Evolutionary conservation across 2,888 invertebrate species (phyloP), one percentile per base, ranked within the genome.

Genomic region (Ophion costatus): DNA sequence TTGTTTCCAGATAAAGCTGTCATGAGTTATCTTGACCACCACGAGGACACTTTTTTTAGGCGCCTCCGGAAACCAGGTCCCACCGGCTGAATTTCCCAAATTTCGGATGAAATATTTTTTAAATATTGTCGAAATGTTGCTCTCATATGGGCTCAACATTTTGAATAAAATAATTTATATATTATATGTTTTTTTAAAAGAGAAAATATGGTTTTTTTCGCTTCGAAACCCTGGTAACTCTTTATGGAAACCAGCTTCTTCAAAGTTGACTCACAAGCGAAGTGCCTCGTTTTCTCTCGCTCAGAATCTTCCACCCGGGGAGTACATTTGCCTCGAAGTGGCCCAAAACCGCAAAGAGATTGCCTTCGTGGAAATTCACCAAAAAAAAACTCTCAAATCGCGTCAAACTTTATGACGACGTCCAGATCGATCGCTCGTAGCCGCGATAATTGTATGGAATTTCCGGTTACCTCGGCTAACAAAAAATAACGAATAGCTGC

Each of bases 401-500:
- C 61, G 11, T 57, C n/a, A 57, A 57, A 83, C 61, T 80, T 80
- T 76, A 67, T 42, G 71, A 29, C 71, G 51, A n/a, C 11, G 38
- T 64, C 73, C 80, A 80, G 81, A 81, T 83, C 80, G 77, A 64
- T 64, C 84, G 80, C 69, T 84, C 51, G 17, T 74, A 51, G 22
- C 61, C 45, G 45, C 20, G 24, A 38, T 57, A 73, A 77, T 77
- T 64, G 56, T 57, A 17, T 17, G 33, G 42, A 22, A 74, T 81
- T 69, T 38, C 38, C 61, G 64, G 66, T 38, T 51, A 17, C 17
- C 5, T 51, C 3, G 5, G 17, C 14, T 17, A 59, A n/a, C 45
- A 38, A 9, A 20, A 42, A 10, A 51, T 17, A 79, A 56, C 56
- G 67, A 66, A 56, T 59, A 73, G 84, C 14, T 29, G 29, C 76